Conservation (phyloP, 2,797 vertebrate genomes). For the Gallinago solitaria region DNA sequence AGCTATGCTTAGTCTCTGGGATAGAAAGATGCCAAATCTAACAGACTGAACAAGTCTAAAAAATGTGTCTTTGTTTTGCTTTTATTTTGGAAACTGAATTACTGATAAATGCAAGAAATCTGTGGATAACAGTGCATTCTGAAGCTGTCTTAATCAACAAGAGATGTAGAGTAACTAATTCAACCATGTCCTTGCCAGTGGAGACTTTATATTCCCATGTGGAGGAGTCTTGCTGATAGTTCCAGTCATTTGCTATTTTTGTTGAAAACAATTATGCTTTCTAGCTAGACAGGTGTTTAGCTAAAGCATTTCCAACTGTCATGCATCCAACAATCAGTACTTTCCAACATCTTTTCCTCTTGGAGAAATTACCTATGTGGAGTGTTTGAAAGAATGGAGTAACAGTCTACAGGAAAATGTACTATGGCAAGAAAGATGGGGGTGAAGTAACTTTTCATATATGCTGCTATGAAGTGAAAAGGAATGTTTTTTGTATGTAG, state of each 20-base stretch:
- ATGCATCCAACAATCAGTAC: neutral
- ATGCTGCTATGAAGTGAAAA: neutral
- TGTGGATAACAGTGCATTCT: neutral
- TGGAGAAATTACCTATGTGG: neutral
- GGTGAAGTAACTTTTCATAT: neutral
- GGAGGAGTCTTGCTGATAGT: neutral
- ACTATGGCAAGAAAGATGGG: neutral
- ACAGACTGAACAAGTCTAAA: neutral
- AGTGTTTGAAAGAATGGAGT: neutral
- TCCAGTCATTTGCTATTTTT: neutral
- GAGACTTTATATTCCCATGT: neutral
- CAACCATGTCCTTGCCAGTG: neutral
- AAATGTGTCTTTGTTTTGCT: neutral
- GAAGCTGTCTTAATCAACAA: neutral
- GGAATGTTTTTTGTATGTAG: neutral
- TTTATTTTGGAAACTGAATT: conserved; percentile 18
- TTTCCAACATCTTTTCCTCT: neutral
- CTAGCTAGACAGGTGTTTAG: neutral
- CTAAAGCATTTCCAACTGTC: neutral
- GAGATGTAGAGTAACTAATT: neutral
- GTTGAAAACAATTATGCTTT: neutral
- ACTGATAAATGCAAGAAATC: neutral
- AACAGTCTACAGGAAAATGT: neutral
- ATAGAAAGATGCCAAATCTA: neutral
- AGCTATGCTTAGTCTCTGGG: neutral